Evolutionary conservation across 2,113 vertebrate species (phyloP).

Genomic region (Pseudorasbora parva): DNA sequence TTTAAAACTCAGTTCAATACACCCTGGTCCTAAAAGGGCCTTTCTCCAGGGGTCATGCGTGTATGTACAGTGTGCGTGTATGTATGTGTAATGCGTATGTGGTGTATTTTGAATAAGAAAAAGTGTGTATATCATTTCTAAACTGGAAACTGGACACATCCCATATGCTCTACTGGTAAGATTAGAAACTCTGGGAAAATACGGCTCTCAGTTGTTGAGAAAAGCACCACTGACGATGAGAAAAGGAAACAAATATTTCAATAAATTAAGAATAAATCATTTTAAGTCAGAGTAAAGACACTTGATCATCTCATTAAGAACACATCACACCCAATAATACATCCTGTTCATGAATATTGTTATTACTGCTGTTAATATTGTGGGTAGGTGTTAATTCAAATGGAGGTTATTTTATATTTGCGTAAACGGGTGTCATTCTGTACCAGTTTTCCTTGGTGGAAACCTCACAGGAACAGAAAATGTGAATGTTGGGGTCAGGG

Average conservation of each 20-base stretch:
- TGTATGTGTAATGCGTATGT: not conserved
- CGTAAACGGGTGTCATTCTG: slow-evolving; percentile 64
- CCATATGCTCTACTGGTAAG: slow-evolving; percentile 13
- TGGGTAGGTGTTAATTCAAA: slow-evolving; percentile 55
- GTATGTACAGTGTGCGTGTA: too few species aligned
- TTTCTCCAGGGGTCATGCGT: not conserved
- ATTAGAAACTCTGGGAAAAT: slow-evolving; percentile 35
- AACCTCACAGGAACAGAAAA: slow-evolving; percentile 44
- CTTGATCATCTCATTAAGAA: slow-evolving; percentile 65
- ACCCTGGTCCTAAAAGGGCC: not conserved
- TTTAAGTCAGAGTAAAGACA: slow-evolving; percentile 68
- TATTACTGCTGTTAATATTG: slow-evolving; percentile 72
- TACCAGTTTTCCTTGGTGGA: slow-evolving; percentile 64
- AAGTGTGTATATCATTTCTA: slow-evolving; percentile 20
- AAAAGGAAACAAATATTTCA: slow-evolving; percentile 50
- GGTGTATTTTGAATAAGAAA: slow-evolving; percentile 19
- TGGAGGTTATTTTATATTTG: slow-evolving; percentile 70
- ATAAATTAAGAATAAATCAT: slow-evolving; percentile 66
- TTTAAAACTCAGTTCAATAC: not conserved
- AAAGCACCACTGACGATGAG: slow-evolving; percentile 37
- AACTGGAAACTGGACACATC: slow-evolving; percentile 50
- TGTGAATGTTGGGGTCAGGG: not conserved
- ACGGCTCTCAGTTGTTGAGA: slow-evolving; percentile 58
- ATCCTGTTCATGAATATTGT: slow-evolving; percentile 68
- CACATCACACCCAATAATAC: slow-evolving; percentile 54